Evolutionary conservation across 2,113 vertebrate genomes (phyloP).

Genomic region (Xyliphius kryptos): DNA sequence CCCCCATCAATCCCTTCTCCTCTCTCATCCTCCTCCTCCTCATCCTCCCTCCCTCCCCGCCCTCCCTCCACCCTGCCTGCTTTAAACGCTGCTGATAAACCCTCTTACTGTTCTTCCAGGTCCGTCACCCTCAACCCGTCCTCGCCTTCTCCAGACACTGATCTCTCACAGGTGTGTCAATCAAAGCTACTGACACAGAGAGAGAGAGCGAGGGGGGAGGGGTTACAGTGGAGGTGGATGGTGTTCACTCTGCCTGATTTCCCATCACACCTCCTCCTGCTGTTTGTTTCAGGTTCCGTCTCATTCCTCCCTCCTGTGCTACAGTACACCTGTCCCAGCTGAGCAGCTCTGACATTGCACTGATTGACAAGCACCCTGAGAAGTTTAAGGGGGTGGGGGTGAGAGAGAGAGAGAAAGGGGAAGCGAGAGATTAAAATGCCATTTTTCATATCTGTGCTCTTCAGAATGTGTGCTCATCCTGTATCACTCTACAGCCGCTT

Average conservation of each 20-base stretch:
- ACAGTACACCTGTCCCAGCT: slow-evolving; percentile 35
- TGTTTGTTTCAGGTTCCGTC: slow-evolving; percentile 28
- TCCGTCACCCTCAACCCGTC: slow-evolving; percentile 92
- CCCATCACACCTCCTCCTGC: slow-evolving; percentile 23
- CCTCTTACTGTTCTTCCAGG: slow-evolving; percentile 52
- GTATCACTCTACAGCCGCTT: slow-evolving; percentile 34
- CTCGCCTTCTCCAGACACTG: slow-evolving; percentile 89
- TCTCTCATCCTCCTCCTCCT: not conserved
- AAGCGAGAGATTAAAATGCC: slow-evolving; percentile 33
- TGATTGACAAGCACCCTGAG: slow-evolving; percentile 35
- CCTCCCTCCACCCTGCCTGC: slow-evolving; percentile 4
- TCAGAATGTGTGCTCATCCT: slow-evolving; percentile 39
- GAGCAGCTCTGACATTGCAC: slow-evolving; percentile 17
- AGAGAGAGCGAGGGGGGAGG: not conserved
- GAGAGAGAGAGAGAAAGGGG: slow-evolving; percentile 7
- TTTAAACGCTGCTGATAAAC: too few species aligned
- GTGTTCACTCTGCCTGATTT: slow-evolving; percentile 33
- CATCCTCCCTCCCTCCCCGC: too few species aligned
- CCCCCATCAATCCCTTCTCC: slow-evolving; percentile 39
- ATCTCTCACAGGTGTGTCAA: slow-evolving; percentile 88
- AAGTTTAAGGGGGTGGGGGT: slow-evolving; percentile 4
- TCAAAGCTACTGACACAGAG: slow-evolving; percentile 77
- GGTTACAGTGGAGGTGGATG: not conserved
- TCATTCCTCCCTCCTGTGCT: slow-evolving; percentile 24
- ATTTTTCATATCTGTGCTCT: slow-evolving; percentile 42